phyloP scores from a whole-genome alignment of 2,797 vertebrate species.

The Rhodeus uyekii region DNA sequence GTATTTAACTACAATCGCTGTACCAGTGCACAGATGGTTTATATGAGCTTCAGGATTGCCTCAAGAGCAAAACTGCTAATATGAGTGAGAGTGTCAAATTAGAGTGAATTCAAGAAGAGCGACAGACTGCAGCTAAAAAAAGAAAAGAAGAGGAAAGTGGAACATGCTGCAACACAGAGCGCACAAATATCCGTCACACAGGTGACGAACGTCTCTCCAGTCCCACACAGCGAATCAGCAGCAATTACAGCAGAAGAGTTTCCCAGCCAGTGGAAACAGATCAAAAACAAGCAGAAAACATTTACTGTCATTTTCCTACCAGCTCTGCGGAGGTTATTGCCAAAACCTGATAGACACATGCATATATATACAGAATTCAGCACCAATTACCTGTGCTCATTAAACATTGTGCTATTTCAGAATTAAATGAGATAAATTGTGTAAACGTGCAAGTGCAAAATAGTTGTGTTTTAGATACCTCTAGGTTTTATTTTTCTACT shows the following conservation, averaged over 20 bases:
- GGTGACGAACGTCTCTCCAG: neutral
- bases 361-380: neutral
- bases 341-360: neutral
- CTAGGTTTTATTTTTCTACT: neutral
- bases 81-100: constrained; percentile 8
- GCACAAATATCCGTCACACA: neutral
- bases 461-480: neutral
- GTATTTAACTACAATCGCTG: neutral
- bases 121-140: constrained; percentile 31
- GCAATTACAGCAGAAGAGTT: constrained; percentile 2
- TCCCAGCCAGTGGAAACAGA: neutral
- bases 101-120: neutral
- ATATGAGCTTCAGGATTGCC: neutral
- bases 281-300: neutral
- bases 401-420: neutral
- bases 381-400: neutral
- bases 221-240: constrained; percentile 6
- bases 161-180: neutral
- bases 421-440: neutral
- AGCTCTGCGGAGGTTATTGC: neutral
- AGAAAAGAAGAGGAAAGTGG: constrained; percentile 8
- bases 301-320: neutral
- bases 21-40: neutral
- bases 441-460: neutral
- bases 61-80: neutral